These are phyloP conservation scores for Apocrypta bakeri DNA, from an alignment of 1,140 invertebrate genomes.

Conservation along the genomic window DNA sequence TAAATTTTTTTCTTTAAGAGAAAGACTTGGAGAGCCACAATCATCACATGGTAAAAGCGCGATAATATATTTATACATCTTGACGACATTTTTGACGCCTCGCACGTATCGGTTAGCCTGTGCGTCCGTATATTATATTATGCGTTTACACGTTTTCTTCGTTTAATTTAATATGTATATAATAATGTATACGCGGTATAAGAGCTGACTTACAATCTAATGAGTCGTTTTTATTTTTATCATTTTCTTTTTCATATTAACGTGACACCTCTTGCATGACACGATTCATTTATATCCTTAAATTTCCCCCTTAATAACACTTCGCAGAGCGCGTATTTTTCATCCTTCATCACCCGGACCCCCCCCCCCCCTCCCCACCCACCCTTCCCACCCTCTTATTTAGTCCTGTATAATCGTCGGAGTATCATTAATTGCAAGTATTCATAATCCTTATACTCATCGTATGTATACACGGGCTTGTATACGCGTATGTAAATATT, in stretches of 20 bases:
- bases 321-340: conserved; percentile 41
- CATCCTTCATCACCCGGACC: conserved; percentile 17
- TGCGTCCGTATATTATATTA: conserved; percentile 53
- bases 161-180: conserved; percentile 43
- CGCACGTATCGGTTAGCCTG: conserved; percentile 20
- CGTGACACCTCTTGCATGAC: conserved; percentile 66
- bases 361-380: not conserved
- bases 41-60: conserved; percentile 62
- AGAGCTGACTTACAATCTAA: conserved; percentile 67
- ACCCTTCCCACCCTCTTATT: conserved; percentile 48
- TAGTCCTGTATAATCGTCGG: conserved; percentile 65
- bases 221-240: conserved; percentile 60
- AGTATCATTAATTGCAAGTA: conserved; percentile 71
- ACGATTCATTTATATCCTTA: conserved; percentile 58
- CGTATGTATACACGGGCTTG: conserved; percentile 70
- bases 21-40: conserved; percentile 64
- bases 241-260: conserved; percentile 54
- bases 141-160: conserved; percentile 57
- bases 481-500: conserved; percentile 49
- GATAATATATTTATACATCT: conserved; percentile 51
- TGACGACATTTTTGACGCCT: conserved; percentile 57
- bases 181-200: conserved; percentile 48
- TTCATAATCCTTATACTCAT: conserved; percentile 56
- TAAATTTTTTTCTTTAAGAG: conserved; percentile 46
- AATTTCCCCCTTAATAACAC: conserved; percentile 38